These are phyloP conservation scores for Cynopterus brachyotis DNA, from an alignment of 2,113 vertebrate species.

Conservation along the genomic window DNA sequence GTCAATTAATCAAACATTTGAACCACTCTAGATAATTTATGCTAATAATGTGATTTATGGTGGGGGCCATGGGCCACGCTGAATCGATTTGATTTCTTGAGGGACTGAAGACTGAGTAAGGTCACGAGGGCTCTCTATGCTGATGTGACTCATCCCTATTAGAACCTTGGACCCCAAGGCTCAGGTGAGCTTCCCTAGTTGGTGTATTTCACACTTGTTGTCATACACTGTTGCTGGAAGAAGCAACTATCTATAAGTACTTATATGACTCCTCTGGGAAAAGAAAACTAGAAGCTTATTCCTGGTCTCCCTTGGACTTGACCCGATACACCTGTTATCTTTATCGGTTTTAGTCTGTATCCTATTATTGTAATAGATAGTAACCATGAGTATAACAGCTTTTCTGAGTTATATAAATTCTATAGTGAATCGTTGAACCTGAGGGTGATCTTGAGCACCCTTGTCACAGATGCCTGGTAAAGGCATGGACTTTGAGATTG, in stretches of 20 bases:
- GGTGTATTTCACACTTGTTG: background rate
- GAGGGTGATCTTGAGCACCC: background rate
- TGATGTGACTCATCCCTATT: background rate
- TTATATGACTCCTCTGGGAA: background rate
- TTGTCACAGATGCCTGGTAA: background rate
- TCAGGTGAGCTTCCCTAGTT: background rate
- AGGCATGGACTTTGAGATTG: background rate
- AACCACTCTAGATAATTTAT: background rate
- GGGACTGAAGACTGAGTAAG: background rate
- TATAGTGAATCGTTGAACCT: background rate
- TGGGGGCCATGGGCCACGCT: background rate
- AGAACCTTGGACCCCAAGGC: background rate
- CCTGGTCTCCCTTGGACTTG: background rate
- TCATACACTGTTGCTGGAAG: background rate
- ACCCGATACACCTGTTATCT: background rate
- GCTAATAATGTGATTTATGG: background rate
- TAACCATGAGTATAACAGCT: background rate
- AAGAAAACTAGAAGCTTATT: background rate
- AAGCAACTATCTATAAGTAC: background rate
- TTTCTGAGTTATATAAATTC: background rate
- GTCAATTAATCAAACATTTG: background rate
- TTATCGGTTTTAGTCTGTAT: background rate
- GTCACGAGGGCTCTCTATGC: background rate
- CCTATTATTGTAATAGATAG: background rate
- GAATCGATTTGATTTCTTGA: background rate